These are phyloP conservation scores for Cotesia typhae DNA, from an alignment of 1,140 invertebrate genomes.

Conservation along the genomic window DNA sequence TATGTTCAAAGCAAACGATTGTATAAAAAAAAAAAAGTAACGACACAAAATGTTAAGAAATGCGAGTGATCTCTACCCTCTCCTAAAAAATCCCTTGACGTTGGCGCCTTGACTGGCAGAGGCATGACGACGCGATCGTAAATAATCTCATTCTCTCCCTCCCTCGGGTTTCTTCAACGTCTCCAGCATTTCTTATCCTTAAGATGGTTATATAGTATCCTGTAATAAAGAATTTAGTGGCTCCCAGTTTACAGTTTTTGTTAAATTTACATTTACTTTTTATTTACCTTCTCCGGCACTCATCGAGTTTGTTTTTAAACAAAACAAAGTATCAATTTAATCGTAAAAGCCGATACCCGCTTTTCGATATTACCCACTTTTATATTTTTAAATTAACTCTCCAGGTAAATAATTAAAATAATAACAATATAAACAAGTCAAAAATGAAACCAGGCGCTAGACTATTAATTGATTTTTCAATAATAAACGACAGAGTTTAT, in stretches of 20 bases:
- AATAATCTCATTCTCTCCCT: slow-evolving; percentile 31
- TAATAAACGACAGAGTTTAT: slow-evolving; percentile 60
- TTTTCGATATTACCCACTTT: neutral
- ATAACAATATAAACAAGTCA: slow-evolving; percentile 34
- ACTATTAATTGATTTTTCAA: slow-evolving; percentile 63
- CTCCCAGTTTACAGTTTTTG: slow-evolving; percentile 20
- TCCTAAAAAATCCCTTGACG: slow-evolving; percentile 8
- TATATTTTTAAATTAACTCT: neutral
- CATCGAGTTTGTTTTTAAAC: neutral
- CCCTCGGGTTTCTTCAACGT: neutral
- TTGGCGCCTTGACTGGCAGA: slow-evolving; percentile 30
- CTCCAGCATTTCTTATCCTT: slow-evolving; percentile 11
- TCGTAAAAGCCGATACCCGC: too few relatives aligned
- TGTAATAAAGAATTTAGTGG: slow-evolving; percentile 30
- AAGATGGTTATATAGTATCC: slow-evolving; percentile 14
- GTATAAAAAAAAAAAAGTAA: slow-evolving; percentile 17
- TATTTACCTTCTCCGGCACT: slow-evolving; percentile 1
- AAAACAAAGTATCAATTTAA: neutral
- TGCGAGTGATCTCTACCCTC: neutral
- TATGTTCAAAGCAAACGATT: neutral
- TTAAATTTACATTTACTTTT: slow-evolving; percentile 32
- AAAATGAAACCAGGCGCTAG: slow-evolving; percentile 44
- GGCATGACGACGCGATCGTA: slow-evolving; percentile 35
- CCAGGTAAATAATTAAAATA: neutral
- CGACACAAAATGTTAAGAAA: neutral